A percentile compares a stretch with the other conserved stretches of the same genome.
These are phyloP conservation scores for Drosophila biarmipes DNA, from an alignment of 1,140 invertebrate species.

Conservation along the genomic window DNA sequence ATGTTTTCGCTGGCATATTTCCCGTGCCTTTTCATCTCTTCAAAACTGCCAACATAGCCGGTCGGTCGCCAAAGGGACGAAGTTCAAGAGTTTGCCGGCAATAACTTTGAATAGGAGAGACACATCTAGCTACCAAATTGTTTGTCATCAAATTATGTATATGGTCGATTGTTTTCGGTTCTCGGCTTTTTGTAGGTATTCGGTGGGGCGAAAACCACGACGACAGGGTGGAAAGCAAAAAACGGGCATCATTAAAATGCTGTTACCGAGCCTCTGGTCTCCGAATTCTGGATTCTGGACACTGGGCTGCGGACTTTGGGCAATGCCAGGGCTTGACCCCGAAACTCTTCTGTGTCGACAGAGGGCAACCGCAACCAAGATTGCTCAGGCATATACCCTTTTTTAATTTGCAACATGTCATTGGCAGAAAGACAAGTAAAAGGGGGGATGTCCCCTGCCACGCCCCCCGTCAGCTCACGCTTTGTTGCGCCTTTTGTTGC, in stretches of 20 bases:
- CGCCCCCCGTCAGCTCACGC: slow-evolving; percentile 42
- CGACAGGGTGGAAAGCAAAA: slow-evolving; percentile 33
- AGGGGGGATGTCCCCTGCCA: slow-evolving; percentile 19
- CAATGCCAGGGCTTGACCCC: slow-evolving; percentile 33
- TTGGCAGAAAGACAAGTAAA: slow-evolving; percentile 78
- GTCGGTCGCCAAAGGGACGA: slow-evolving; percentile 25
- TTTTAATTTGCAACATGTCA: slow-evolving; percentile 83
- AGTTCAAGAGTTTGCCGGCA: slow-evolving; percentile 26
- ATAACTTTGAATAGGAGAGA: slow-evolving; percentile 66
- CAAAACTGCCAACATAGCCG: slow-evolving; percentile 39
- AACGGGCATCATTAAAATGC: slow-evolving; percentile 78
- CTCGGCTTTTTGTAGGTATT: background rate
- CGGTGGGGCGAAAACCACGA: slow-evolving; percentile 14
- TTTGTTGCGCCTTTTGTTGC: slow-evolving; percentile 75
- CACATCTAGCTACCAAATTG: slow-evolving; percentile 71
- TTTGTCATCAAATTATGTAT: slow-evolving; percentile 80
- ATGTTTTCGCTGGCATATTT: slow-evolving; percentile 65
- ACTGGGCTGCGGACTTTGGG: slow-evolving; percentile 6
- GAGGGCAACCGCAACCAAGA: slow-evolving; percentile 70
- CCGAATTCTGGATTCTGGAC: slow-evolving; percentile 4
- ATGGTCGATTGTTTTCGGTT: slow-evolving; percentile 52
- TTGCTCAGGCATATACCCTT: slow-evolving; percentile 81
- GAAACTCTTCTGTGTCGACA: slow-evolving; percentile 42
- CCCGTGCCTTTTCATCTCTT: slow-evolving; percentile 54
- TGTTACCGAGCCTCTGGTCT: slow-evolving; percentile 50